Percentiles rank a stretch among this genome's conserved stretches.
These are phyloP conservation scores for Tiliacea aurago DNA, from an alignment of 2,888 invertebrate species.

Conservation along the genomic window DNA sequence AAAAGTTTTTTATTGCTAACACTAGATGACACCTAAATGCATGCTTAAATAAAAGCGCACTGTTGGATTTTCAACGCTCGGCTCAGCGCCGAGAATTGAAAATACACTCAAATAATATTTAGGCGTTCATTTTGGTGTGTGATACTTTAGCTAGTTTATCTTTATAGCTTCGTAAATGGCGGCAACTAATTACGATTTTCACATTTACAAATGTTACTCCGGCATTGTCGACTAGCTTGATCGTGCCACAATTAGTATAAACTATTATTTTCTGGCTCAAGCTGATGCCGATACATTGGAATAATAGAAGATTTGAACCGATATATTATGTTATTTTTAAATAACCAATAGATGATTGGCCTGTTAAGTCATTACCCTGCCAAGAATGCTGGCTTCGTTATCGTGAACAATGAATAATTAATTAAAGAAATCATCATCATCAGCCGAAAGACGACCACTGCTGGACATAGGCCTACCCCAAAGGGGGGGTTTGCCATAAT, in stretches of 20 bases:
- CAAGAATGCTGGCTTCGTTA: not conserved
- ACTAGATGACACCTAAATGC: too few species aligned
- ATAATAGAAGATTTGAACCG: not conserved
- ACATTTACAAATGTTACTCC: not conserved
- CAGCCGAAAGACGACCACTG: too few species aligned
- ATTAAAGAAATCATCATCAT: slow-evolving; percentile 22
- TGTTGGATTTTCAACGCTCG: too few species aligned
- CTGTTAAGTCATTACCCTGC: not conserved
- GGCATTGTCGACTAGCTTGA: not conserved
- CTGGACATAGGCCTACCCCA: too few species aligned
- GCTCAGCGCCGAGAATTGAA: too few species aligned
- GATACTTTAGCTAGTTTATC: not conserved
- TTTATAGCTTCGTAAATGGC: not conserved
- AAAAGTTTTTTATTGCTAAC: too few species aligned
- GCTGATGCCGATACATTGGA: not conserved
- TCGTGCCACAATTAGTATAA: not conserved
- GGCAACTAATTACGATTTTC: not conserved
- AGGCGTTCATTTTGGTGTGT: not conserved
- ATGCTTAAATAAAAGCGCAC: too few species aligned
- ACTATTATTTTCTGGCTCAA: not conserved
- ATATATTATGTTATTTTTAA: not conserved
- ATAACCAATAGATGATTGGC: not conserved
- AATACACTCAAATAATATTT: not conserved
- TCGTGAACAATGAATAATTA: slow-evolving; percentile 5
- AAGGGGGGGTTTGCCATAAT: too few species aligned